Conservation (phyloP, 1,140 invertebrate genomes). For the Aphidius ervi region DNA sequence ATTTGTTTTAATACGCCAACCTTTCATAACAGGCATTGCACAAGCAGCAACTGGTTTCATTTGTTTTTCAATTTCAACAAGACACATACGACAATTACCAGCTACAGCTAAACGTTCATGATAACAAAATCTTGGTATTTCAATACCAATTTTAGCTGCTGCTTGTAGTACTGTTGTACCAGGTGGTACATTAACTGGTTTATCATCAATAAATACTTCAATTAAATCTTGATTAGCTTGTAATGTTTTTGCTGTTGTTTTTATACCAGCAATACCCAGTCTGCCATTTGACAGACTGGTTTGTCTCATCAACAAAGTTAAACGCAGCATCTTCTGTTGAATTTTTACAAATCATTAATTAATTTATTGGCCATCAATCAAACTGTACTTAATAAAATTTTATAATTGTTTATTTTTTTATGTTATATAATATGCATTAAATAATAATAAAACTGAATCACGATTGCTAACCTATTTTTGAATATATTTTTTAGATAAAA, state of each 20-base stretch:
- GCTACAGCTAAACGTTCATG: constrained; percentile 97
- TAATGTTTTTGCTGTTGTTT: constrained; percentile 33
- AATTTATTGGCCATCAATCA: no score
- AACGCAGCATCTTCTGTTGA: constrained; percentile 57
- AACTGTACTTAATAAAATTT: no score
- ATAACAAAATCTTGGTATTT: constrained; percentile 99
- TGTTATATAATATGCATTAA: no score
- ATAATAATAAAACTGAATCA: no score
- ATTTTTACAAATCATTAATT: no score
- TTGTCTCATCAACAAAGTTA: constrained; percentile 52
- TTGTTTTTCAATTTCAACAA: constrained; percentile 98
- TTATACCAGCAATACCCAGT: constrained; percentile 31
- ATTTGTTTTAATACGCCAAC: constrained; percentile 95
- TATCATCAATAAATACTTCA: constrained; percentile 98
- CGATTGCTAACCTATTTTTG: no score
- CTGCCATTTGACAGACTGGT: constrained; percentile 35
- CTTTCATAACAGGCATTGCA: constrained; percentile 99
- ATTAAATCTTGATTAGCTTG: constrained; percentile 69
- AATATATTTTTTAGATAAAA: no score
- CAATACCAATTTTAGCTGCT: constrained; percentile 90
- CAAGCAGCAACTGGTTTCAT: constrained; percentile 97
- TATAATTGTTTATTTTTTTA: no score
- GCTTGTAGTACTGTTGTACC: constrained; percentile 98
- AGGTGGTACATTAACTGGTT: constrained; percentile 88
- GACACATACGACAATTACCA: constrained; percentile 98